phyloP scores from a whole-genome alignment of 2,888 invertebrate genomes.

The Taenaris catops region DNA sequence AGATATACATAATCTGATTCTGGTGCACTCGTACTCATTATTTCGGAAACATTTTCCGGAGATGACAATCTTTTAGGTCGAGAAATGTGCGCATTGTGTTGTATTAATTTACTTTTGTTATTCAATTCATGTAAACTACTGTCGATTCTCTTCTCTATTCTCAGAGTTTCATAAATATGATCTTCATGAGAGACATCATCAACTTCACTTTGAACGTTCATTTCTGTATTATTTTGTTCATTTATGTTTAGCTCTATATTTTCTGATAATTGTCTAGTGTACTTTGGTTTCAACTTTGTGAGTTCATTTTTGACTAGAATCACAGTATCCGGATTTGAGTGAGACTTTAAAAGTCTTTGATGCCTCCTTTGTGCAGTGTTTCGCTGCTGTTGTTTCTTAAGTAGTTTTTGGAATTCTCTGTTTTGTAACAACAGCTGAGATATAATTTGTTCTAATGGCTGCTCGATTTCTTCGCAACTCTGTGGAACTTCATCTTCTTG shows the following conservation, averaged over 20 bases:
- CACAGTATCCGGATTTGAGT: slow-evolving; percentile 71
- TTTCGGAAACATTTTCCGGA: slow-evolving; percentile 38
- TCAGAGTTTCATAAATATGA: slow-evolving; percentile 81
- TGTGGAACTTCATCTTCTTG: slow-evolving; percentile 37
- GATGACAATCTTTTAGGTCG: slow-evolving; percentile 56
- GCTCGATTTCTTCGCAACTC: slow-evolving; percentile 63
- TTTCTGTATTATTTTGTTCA: slow-evolving; percentile 30
- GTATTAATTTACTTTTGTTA: slow-evolving; percentile 53
- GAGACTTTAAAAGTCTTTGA: slow-evolving; percentile 76
- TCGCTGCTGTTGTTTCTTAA: slow-evolving; percentile 85
- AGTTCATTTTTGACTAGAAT: slow-evolving; percentile 58
- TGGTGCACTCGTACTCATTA: slow-evolving; percentile 32
- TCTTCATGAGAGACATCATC: slow-evolving; percentile 61
- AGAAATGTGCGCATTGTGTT: slow-evolving; percentile 39
- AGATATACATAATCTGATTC: slow-evolving; percentile 75
- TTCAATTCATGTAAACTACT: slow-evolving; percentile 45
- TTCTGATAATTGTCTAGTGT: slow-evolving; percentile 56
- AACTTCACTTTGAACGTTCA: slow-evolving; percentile 34
- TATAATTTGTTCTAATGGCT: slow-evolving; percentile 87
- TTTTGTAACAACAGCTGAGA: slow-evolving; percentile 91
- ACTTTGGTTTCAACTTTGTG: slow-evolving; percentile 54
- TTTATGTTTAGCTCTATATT: slow-evolving; percentile 36
- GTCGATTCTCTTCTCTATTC: slow-evolving; percentile 54
- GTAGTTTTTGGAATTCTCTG: slow-evolving; percentile 88
- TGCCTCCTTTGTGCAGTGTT: slow-evolving; percentile 75